Evolutionary conservation across 2,797 vertebrate genomes (phyloP).

Genomic region (Nyctalus aviator): DNA sequence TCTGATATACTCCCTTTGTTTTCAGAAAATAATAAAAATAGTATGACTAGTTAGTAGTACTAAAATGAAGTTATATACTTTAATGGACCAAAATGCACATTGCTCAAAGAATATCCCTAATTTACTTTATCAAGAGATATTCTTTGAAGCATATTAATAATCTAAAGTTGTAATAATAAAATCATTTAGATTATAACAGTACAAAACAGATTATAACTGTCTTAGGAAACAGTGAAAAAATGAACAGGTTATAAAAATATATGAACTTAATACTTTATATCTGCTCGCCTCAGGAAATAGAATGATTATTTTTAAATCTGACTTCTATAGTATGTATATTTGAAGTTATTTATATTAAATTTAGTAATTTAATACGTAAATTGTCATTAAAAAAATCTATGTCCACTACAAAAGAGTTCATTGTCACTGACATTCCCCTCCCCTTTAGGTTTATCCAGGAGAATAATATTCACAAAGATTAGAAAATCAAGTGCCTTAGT

Average conservation of each 20-base stretch:
- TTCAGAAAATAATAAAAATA: slow-evolving; percentile 53
- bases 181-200: not conserved
- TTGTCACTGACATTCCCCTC: not conserved
- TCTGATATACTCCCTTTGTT: slow-evolving; percentile 43
- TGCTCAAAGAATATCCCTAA: slow-evolving; percentile 31
- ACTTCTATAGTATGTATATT: slow-evolving; percentile 5
- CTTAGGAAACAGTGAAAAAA: slow-evolving; percentile 32
- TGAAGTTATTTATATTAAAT: slow-evolving; percentile 45
- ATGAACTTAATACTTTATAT: slow-evolving; percentile 34
- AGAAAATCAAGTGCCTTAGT: slow-evolving; percentile 17
- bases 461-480: slow-evolving; percentile 7
- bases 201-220: slow-evolving; percentile 42
- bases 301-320: slow-evolving; percentile 57
- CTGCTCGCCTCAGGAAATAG: slow-evolving; percentile 12
- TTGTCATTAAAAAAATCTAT: slow-evolving; percentile 24
- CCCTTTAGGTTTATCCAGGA: slow-evolving; percentile 31
- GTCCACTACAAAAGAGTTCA: not conserved
- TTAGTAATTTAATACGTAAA: slow-evolving; percentile 60
- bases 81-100: slow-evolving; percentile 44
- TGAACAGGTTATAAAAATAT: slow-evolving; percentile 22
- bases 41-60: not conserved
- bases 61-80: slow-evolving; percentile 52
- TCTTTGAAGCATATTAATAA: slow-evolving; percentile 45
- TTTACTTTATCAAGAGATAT: slow-evolving; percentile 44
- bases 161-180: slow-evolving; percentile 29